phyloP scores from a whole-genome alignment of 1,140 invertebrate genomes.

The Eriosoma lanigerum region DNA sequence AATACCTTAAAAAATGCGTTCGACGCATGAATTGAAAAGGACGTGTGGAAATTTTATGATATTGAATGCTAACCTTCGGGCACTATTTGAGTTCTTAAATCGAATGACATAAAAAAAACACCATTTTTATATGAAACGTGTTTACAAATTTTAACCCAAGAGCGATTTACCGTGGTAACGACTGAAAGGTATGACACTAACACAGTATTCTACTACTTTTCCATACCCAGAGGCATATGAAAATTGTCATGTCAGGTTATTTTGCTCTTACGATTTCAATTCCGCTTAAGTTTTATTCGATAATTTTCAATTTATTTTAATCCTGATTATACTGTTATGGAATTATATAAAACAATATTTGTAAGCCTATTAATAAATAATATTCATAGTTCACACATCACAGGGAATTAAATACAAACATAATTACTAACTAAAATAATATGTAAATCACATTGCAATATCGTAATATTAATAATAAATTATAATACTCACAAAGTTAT shows the following conservation, averaged over 20 bases:
- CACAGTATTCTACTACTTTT: not conserved
- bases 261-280: not conserved
- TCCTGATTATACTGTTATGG: too few species aligned
- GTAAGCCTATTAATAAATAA: too few species aligned
- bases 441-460: too few species aligned
- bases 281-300: not conserved
- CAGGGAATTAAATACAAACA: too few species aligned
- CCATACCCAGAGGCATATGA: not conserved
- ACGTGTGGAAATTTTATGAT: not conserved
- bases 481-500: too few species aligned
- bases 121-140: not conserved
- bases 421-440: too few species aligned
- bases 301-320: not conserved
- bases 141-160: slow-evolving; percentile 16
- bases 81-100: not conserved
- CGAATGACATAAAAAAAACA: not conserved
- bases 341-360: too few species aligned
- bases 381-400: too few species aligned
- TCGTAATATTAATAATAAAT: too few species aligned
- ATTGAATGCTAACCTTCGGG: not conserved
- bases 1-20: not conserved
- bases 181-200: not conserved
- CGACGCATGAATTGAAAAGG: not conserved
- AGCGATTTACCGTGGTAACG: not conserved
- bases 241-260: not conserved